A percentile compares a stretch with the other conserved stretches of the same genome.
Conservation (phyloP, 2,797 vertebrate species). For the Protosalanx chinensis region DNA sequence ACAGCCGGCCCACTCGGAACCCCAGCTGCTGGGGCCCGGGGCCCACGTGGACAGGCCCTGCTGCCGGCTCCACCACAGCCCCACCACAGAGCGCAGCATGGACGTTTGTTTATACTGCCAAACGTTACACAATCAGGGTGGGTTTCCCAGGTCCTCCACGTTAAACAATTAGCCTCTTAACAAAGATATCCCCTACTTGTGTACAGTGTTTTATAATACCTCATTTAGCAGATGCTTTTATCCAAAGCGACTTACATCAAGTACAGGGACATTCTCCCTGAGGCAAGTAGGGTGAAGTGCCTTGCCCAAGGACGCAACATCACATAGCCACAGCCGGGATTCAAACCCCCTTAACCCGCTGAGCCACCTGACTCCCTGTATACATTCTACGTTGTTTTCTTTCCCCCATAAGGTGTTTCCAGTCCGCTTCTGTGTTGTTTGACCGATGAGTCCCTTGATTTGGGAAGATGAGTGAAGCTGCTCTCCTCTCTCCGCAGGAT, state of each 20-base stretch:
- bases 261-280: no score
- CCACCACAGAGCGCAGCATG: constrained; percentile 55
- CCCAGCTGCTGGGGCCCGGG: constrained; percentile 71
- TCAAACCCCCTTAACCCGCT: no score
- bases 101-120: constrained; percentile 82
- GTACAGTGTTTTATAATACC: no score
- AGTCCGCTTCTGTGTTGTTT: neutral
- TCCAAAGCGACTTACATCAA: no score
- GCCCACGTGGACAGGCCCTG: constrained; percentile 64
- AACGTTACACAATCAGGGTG: constrained; percentile 84
- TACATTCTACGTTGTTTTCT: neutral
- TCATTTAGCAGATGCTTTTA: no score
- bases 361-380: no score
- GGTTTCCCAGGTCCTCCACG: constrained; percentile 48
- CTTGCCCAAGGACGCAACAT: no score
- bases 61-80: constrained; percentile 59
- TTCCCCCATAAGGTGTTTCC: neutral
- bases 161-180: neutral
- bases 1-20: constrained; percentile 73
- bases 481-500: constrained; percentile 74
- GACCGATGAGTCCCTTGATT: neutral
- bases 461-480: constrained; percentile 30
- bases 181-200: neutral
- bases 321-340: no score
- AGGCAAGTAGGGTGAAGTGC: no score